Base-by-base conservation (phyloP, 2,113 vertebrate species). In the Coptodon rendalli region DNA sequence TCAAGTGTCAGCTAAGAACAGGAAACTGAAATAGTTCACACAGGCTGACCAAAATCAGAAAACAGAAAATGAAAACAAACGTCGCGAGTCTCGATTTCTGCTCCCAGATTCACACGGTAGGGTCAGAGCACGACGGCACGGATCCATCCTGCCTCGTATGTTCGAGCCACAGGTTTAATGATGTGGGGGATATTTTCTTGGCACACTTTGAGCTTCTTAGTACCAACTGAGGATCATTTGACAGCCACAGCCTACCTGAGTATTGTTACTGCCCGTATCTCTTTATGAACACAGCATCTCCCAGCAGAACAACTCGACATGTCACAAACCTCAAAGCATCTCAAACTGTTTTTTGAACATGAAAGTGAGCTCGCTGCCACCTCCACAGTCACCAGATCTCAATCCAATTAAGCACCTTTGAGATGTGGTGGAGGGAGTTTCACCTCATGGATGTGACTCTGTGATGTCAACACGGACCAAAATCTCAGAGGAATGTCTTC, bases 181-280 rank as follows among this genome's bases (percentile, higher is more conserved):
- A 22, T 40, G 63, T 1, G 4, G 24, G 10, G 34, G 61, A 22
- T 66, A 0, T 66, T 66, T 66, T 38, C 19, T 66, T 66, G 63
- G 0, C 34, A 2, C 34, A 13, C 34, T 1, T 68, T 68, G 19
- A 40, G 63, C 0, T 22, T 4, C 19, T 68, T 68, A 0, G 34
- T 66, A 68, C 38, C 34, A 40, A 2, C 10, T 40, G 19, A 68
- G 34, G 63, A 40, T 68, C 31, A 0, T 66, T 0, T 40, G 7
- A 68, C 34, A 68, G 22, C 19, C 34, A 40, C 34, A 22, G 19
- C 61, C 34, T 13, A 66, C 61, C 6, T 13, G 19, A 38, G 34
- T 13, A 38, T 38, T 66, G 61, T 66, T 68, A 38, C 3, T 22
- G 59, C 6, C 17, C 0, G 1, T 36, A 24, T 54, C 53, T 63